These are phyloP conservation scores for Lepidostoma basale DNA, from an alignment of 1,140 invertebrate species.

Conservation along the genomic window DNA sequence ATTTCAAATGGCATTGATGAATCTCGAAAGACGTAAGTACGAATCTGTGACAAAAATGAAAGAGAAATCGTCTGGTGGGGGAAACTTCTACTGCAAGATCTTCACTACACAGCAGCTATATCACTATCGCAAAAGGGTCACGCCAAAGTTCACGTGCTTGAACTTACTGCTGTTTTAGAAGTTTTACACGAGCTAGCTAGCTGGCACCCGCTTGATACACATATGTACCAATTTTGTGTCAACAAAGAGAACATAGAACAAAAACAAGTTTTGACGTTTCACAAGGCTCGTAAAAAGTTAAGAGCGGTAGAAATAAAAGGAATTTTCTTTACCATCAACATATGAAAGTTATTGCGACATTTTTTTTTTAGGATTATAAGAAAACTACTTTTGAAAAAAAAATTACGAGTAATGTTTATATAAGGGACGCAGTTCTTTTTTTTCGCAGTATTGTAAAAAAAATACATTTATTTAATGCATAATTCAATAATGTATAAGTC, in stretches of 20 bases:
- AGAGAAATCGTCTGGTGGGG: slow-evolving; percentile 42
- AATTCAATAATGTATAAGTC: no score
- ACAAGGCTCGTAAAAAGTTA: not conserved
- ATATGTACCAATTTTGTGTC: not conserved
- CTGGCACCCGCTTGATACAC: no score
- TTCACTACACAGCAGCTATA: no score
- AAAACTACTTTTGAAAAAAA: no score
- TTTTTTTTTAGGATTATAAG: no score
- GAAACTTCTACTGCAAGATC: no score
- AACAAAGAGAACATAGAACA: slow-evolving; percentile 16
- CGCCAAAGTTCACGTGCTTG: slow-evolving; percentile 22
- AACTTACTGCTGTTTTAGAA: slow-evolving; percentile 17
- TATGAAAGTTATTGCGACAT: no score
- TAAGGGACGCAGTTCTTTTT: no score
- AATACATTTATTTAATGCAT: no score
- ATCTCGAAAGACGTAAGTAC: not conserved
- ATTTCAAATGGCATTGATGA: slow-evolving; percentile 8
- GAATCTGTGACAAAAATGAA: slow-evolving; percentile 29
- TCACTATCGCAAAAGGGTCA: slow-evolving; percentile 34
- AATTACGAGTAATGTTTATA: no score
- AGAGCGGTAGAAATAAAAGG: not conserved
- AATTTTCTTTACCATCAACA: slow-evolving; percentile 22
- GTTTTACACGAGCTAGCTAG: not conserved
- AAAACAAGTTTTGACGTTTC: slow-evolving; percentile 30
- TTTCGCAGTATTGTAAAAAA: no score